phyloP scores from a whole-genome alignment of 2,888 invertebrate species.

The Aphodius sticticus region DNA sequence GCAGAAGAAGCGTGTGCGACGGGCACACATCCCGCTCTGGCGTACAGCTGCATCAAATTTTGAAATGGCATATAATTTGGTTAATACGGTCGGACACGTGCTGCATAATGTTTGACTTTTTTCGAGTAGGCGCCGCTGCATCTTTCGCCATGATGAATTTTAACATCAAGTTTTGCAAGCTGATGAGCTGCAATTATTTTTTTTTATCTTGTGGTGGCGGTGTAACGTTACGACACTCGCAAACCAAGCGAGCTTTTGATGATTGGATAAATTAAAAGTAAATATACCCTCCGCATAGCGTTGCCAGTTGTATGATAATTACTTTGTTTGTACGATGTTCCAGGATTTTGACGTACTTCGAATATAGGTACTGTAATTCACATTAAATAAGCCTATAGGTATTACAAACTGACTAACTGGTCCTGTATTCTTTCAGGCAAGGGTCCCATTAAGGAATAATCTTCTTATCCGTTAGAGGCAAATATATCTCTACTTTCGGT shows the following conservation, averaged over 20 bases:
- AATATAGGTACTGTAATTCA: too few species aligned
- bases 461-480: too few species aligned
- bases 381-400: too few species aligned
- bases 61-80: slow-evolving; percentile 4
- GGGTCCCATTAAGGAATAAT: too few species aligned
- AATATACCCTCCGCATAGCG: too few species aligned
- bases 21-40: background rate
- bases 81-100: background rate
- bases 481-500: too few species aligned
- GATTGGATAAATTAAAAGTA: too few species aligned
- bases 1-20: background rate
- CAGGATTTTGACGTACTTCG: too few species aligned
- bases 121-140: background rate
- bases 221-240: background rate
- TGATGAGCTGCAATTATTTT: background rate
- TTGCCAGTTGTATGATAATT: too few species aligned
- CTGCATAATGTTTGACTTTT: background rate
- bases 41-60: background rate
- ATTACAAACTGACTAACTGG: too few species aligned
- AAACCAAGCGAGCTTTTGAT: background rate
- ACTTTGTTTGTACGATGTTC: too few species aligned
- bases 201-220: background rate
- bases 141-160: background rate
- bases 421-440: too few species aligned
- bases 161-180: background rate